Base-by-base conservation (phyloP, 2,888 invertebrate genomes). In the Limenitis arthemis region DNA sequence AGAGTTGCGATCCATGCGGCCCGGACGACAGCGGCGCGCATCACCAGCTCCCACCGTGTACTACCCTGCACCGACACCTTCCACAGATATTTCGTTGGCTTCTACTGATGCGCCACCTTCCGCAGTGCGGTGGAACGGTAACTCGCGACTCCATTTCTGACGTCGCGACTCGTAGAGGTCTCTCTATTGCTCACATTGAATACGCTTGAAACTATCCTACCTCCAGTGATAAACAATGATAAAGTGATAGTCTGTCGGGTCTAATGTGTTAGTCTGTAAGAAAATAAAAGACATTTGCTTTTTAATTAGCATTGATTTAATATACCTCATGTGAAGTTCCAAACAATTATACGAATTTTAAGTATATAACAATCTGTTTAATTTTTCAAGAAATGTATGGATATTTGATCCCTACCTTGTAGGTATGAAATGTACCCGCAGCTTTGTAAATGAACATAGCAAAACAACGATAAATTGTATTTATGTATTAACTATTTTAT, bases 31-130 rank as follows among this genome's bases (percentile, higher is more conserved):
- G 54, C 55, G 57, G 36, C 54, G 53, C 37, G 53, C 62, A 5
- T 65, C 66, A 11, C 60, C 69, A 44, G 65, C 70, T 62, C 78
- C 76, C 62, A 69, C 75, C 43, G 78, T 79, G 8, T 79, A 80
- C 74, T 78, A 77, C 70, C 79, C 79, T 31, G 76, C 79, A 54
- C 72, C 55, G 32, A 59, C 59, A 32, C 58, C 61, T 49, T 64
- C 65, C 44, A 58, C 60, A 34, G 67, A 64, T 50, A 53, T 64
- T 54, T 64, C 62, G 46, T 62, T 64, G 46, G 56, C 54, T 49
- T 63, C 60, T n/a, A 39, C 59, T 6, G 61, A 61, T 32, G 59
- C 63, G 28, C 56, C 63, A 54, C 67, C 53, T 57, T 59, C 69
- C 28, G 68, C 69, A 48, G 60, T 64, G 48, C 69, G 72, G 42